phyloP scores from a whole-genome alignment of 2,113 vertebrate species.

The Oryzias celebensis region DNA sequence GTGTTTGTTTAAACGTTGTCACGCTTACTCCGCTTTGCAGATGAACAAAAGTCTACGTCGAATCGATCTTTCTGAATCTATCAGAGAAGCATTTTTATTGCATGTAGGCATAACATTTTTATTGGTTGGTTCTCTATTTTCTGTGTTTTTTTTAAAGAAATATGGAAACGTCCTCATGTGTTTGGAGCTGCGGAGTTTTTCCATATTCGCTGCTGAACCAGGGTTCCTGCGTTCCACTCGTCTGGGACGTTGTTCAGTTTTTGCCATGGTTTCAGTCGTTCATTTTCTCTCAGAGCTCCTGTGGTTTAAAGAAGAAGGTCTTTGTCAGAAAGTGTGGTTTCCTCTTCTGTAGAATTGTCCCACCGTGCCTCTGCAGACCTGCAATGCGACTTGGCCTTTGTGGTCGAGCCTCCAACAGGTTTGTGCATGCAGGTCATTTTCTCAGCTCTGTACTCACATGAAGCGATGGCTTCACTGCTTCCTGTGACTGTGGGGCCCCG shows the following conservation, averaged over 20 bases:
- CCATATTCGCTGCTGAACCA: no score
- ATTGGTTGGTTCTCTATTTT: no score
- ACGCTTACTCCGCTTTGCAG: no score
- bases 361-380: neutral
- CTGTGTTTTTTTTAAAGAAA: no score
- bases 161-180: no score
- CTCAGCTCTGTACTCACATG: neutral
- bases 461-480: conserved; percentile 3
- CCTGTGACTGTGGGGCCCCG: neutral
- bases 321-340: conserved; percentile 53
- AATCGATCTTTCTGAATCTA: no score
- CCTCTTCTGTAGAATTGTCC: conserved; percentile 36
- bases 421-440: conserved; percentile 2
- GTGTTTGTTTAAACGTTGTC: no score
- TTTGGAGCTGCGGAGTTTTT: no score
- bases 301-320: conserved; percentile 48
- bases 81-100: no score
- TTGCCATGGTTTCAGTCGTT: neutral
- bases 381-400: neutral
- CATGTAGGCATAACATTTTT: no score
- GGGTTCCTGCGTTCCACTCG: neutral
- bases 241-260: neutral
- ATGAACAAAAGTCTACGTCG: no score
- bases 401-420: neutral
- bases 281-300: neutral